phyloP scores from a whole-genome alignment of 2,797 vertebrate species.

The Momotus momota region DNA sequence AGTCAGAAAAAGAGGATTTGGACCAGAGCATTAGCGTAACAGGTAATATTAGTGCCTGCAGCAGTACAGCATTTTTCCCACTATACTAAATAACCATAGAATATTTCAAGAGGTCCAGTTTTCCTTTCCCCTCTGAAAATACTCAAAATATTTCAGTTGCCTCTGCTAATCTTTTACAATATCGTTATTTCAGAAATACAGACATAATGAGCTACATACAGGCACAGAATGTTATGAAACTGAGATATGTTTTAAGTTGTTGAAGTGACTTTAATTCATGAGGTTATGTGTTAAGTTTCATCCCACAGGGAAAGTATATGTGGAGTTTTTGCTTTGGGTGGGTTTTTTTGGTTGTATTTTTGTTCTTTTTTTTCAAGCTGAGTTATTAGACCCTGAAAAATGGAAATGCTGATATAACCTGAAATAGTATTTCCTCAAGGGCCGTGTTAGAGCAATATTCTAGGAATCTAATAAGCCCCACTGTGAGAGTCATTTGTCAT shows the following conservation, averaged over 20 bases:
- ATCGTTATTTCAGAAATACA: not conserved
- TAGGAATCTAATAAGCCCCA: constrained; percentile 46
- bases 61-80: not conserved
- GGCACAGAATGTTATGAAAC: not conserved
- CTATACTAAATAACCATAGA: not conserved
- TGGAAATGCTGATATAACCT: constrained; percentile 57
- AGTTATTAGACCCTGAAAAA: constrained; percentile 49
- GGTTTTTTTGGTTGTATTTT: not conserved
- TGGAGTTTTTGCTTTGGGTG: not conserved
- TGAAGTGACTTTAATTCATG: not conserved
- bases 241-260: not conserved
- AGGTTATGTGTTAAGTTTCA: not conserved
- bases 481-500: constrained; percentile 65
- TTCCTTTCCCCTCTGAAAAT: not conserved
- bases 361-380: constrained; percentile 23
- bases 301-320: not conserved
- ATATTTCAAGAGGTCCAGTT: not conserved
- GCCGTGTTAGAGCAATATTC: constrained; percentile 25
- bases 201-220: not conserved
- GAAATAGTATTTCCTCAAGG: constrained; percentile 64
- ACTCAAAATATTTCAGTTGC: not conserved
- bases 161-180: not conserved
- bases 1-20: not conserved
- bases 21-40: not conserved
- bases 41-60: not conserved